Evolutionary conservation across 2,797 vertebrate species (phyloP), one percentile per base, ranked within the genome.

Genomic region (Cyprinodon diabolis): DNA sequence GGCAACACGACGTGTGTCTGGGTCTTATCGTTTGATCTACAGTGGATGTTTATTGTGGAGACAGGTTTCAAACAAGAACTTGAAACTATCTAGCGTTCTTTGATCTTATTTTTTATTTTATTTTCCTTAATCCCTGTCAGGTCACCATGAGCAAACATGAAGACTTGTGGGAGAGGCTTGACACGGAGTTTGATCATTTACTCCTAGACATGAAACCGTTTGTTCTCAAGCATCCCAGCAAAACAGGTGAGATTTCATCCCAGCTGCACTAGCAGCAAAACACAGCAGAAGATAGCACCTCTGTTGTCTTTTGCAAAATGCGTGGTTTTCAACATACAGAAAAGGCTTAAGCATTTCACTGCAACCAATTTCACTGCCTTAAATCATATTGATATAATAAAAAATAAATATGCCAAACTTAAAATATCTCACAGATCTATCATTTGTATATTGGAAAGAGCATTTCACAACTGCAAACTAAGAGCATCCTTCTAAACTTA

Each of bases 201-300:
- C 87, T 98, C 11, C 93, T 96, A 68, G 96, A 98, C 74, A 97
- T 99, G 96, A 99, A 98, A 84, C 96, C 97, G 0, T 95, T 94
- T 70, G 96, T 98, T 40, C 93, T 98, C 8, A 97, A 96, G 77
- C 92, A 97, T n/a, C 80, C 92, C 19, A 91, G 91, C 43, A 95
- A 92, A 71, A 93, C 95, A 94, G 98, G 98, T 99, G 92, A 87
- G 77, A 45, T 25, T 5, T 19, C 23, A 52, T 68, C 30, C 6
- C 43, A 58, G 14, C n/a, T 30, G 40, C 21, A 55, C 6, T 4
- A 43, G 40, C 13, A n/a, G 51, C 5, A 13, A 48, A 11, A 54
- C 35, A n/a, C 6, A 6, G 45, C 8, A 40, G 17, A 7, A 68
- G 8, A 7, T 11, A 68, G 11, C 30, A 55, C 35, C 9, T 60